These are phyloP conservation scores for Alauda arvensis DNA, from an alignment of 2,797 vertebrate genomes.

Conservation along the genomic window DNA sequence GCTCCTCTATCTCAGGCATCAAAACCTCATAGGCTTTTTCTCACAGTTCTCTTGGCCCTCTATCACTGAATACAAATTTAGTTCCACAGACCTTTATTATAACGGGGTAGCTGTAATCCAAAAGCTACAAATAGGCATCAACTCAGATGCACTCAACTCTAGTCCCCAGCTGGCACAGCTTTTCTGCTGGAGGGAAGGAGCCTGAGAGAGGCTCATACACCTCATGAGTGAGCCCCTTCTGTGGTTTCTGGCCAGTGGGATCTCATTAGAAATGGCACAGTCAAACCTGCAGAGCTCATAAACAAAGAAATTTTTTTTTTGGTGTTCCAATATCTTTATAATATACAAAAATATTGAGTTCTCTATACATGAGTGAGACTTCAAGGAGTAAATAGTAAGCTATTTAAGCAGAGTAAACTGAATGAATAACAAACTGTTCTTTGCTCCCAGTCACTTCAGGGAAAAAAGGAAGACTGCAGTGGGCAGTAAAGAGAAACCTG, in stretches of 20 bases:
- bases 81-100: not conserved
- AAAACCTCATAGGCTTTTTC: not conserved
- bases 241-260: accelerated
- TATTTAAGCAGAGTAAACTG: not conserved
- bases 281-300: not conserved
- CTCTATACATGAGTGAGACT: not conserved
- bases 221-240: accelerated
- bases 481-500: not conserved
- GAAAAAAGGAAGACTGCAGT: not conserved
- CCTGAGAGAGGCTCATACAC: accelerated
- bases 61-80: not conserved
- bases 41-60: not conserved
- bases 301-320: not conserved
- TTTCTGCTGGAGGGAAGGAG: not conserved
- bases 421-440: not conserved
- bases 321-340: not conserved
- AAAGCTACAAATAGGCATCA: not conserved
- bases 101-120: not conserved
- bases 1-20: not conserved
- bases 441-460: not conserved
- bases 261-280: not conserved
- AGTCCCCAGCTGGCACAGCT: not conserved
- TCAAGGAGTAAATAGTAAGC: not conserved
- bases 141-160: accelerated
- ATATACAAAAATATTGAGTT: not conserved